A percentile compares a stretch with the other conserved stretches of the same genome.
phyloP scores from a whole-genome alignment of 1,140 invertebrate genomes.

The Bathynomus jamesi region DNA sequence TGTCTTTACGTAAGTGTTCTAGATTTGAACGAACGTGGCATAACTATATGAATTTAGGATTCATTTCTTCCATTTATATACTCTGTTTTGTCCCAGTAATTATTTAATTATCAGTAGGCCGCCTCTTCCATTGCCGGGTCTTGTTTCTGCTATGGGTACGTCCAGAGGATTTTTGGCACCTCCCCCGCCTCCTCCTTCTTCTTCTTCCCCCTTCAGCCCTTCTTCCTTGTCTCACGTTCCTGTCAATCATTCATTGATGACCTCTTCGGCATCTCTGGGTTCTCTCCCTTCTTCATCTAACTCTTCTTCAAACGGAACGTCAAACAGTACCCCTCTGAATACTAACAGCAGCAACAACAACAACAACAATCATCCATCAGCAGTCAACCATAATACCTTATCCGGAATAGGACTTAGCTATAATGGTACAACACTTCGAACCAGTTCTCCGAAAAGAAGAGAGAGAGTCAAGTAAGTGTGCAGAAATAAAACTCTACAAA shows the following conservation, averaged over 20 bases:
- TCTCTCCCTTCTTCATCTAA: background rate
- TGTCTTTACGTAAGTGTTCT: constrained; percentile 71
- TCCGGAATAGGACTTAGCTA: background rate
- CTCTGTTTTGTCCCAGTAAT: no score
- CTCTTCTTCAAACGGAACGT: no score
- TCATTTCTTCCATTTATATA: no score
- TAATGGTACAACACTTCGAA: background rate
- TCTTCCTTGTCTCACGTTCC: constrained; percentile 40
- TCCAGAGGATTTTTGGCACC: constrained; percentile 26
- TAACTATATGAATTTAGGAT: no score
- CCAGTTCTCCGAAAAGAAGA: background rate
- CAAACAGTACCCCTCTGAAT: background rate
- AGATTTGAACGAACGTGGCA: no score
- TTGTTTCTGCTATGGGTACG: constrained; percentile 31
- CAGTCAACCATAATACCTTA: background rate
- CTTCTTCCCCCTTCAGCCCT: constrained; percentile 38
- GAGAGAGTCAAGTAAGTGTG: background rate
- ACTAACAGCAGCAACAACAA: background rate
- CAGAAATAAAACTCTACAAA: no score
- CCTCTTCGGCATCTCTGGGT: constrained; percentile 16
- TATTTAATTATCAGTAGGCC: no score
- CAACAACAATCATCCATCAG: background rate
- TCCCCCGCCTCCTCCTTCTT: constrained; percentile 39
- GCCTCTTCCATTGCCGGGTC: constrained; percentile 32
- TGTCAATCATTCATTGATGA: constrained; percentile 43